Evolutionary conservation across 2,113 vertebrate genomes (phyloP).

Genomic region (Mustela lutreola): DNA sequence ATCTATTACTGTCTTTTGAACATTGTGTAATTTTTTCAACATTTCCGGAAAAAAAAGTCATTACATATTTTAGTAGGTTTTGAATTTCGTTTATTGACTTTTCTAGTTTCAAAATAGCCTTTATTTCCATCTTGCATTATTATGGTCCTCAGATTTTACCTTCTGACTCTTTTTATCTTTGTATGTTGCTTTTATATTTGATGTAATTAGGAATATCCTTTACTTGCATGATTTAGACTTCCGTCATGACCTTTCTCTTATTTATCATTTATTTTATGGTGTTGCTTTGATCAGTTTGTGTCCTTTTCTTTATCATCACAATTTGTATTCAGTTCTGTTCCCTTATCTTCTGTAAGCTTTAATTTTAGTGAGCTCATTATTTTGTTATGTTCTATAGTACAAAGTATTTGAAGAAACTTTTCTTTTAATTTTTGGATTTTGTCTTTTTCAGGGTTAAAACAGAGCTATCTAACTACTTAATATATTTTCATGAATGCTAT

Average conservation of each 20-base stretch:
- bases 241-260: background rate
- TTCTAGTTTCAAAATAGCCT: background rate
- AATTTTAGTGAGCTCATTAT: background rate
- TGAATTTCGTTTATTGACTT: background rate
- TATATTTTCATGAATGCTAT: background rate
- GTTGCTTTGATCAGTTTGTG: background rate
- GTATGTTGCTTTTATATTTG: background rate
- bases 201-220: background rate
- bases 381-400: background rate
- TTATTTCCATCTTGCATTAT: background rate
- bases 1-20: background rate
- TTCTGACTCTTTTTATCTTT: background rate
- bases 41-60: background rate
- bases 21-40: background rate
- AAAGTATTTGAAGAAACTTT: background rate
- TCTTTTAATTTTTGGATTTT: background rate
- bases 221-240: background rate
- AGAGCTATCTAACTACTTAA: background rate
- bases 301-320: background rate
- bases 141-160: background rate
- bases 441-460: background rate
- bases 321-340: background rate
- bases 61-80: background rate
- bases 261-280: background rate
- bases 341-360: background rate